Base-by-base conservation (phyloP, 2,888 invertebrate species). In the Sepioteuthis lessoniana region DNA sequence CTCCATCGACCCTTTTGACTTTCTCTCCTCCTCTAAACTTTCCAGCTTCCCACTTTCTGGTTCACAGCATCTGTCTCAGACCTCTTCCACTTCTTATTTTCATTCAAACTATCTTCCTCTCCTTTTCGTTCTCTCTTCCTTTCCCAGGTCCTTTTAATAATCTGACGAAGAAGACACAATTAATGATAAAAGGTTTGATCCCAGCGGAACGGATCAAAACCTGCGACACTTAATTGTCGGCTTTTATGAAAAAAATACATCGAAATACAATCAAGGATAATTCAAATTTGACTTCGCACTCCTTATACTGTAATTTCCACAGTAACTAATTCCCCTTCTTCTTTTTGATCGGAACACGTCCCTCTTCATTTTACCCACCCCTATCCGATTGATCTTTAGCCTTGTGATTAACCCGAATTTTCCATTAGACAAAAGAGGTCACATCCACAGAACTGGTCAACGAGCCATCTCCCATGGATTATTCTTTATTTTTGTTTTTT, bases 201-300 rank as follows among this genome's bases (percentile, higher is more conserved):
- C 76, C 76, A n/a, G 16, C 16, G n/a, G 76, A 76, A 76, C n/a
- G n/a, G 76, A 76, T 76, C 76, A 76, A 76, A 76, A 76, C n/a
- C 76, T 76, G 76, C n/a, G 76, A 76, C 76, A n/a, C 76, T 76
- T 76, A 76, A 76, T 76, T 76, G 76, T 35, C 76, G 76, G 76
- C 76, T 76, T 76, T 76, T 35, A 76, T 76, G n/a, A 13, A 35
- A 31, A 28, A 76, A 76, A 55, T 55, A n/a, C n/a, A 76, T n/a
- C n/a, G n/a, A 76, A 76, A 76, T 76, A 35, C 76, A 76, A 76
- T 76, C 76, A 76, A 76, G n/a, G 4, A 76, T n/a, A 76, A 76
- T 76, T 76, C n/a, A n/a, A 76, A 76, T 35, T 76, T 76, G 16
- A 76, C 76, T 76, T 76, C n/a, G n/a, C 76, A 76, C 35, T 76